Conservation (phyloP, 1,140 invertebrate genomes). For the Hylaeus volcanicus region DNA sequence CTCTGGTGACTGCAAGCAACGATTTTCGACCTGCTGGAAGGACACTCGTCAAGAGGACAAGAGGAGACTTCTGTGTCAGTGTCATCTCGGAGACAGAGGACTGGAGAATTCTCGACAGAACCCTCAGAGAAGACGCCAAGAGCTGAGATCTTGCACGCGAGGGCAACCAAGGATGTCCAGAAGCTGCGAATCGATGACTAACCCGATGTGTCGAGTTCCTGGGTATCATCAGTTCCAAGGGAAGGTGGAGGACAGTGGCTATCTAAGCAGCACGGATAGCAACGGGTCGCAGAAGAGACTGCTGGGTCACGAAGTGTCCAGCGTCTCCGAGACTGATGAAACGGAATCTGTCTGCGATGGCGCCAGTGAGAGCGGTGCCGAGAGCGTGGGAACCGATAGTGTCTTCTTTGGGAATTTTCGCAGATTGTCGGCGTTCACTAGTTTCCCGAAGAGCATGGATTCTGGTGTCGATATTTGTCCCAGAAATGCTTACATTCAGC, state of each 20-base stretch:
- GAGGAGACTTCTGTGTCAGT: not conserved
- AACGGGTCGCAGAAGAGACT: conserved; percentile 77
- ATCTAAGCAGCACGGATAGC: conserved; percentile 88
- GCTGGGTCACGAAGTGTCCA: conserved; percentile 72
- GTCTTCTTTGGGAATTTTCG: conserved; percentile 85
- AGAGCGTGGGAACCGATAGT: conserved; percentile 91
- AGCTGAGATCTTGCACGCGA: too few relatives aligned
- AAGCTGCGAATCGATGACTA: conserved; percentile 25
- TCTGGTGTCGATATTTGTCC: conserved; percentile 64
- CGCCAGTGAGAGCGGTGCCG: conserved; percentile 90
- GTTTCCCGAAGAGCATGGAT: conserved; percentile 81
- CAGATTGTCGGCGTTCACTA: conserved; percentile 67
- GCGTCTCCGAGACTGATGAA: conserved; percentile 85
- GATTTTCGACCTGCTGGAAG: not conserved
- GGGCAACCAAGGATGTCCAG: not conserved
- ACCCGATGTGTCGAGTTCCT: not conserved
- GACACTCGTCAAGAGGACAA: not conserved
- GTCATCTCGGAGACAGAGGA: not conserved
- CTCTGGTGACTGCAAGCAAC: not conserved
- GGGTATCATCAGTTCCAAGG: not conserved
- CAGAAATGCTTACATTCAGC: conserved; percentile 53
- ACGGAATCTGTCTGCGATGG: conserved; percentile 87
- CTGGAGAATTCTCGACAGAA: too few relatives aligned
- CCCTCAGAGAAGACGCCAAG: too few relatives aligned
- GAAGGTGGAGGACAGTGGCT: conserved; percentile 83